Conservation (phyloP, 2,888 invertebrate genomes). For the Thumatha senex region DNA sequence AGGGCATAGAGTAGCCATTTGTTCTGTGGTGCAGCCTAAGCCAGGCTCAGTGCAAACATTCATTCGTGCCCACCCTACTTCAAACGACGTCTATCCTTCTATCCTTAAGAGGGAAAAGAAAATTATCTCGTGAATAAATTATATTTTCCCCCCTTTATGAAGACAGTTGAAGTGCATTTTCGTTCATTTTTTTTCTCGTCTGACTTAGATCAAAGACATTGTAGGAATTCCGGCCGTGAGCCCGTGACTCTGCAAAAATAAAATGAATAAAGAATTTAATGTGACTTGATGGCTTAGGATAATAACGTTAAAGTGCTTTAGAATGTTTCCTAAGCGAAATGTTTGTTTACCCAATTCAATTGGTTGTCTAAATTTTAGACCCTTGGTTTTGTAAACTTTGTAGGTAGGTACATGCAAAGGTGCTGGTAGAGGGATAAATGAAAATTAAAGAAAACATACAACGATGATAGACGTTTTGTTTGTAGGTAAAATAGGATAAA, state of each 20-base stretch:
- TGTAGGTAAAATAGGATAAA: too few relatives aligned
- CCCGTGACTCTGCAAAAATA: constrained; percentile 73
- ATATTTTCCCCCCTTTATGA: constrained; percentile 81
- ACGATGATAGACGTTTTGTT: too few relatives aligned
- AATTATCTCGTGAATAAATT: constrained; percentile 84
- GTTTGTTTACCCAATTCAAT: constrained; percentile 73
- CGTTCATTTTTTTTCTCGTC: constrained; percentile 71
- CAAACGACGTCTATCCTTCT: constrained; percentile 68
- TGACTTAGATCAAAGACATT: constrained; percentile 76
- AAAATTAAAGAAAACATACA: not conserved
- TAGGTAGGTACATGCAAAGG: not conserved
- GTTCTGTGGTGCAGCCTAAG: constrained; percentile 31
- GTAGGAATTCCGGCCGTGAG: constrained; percentile 66
- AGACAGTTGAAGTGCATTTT: constrained; percentile 82
- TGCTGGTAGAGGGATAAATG: not conserved
- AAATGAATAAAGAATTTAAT: constrained; percentile 80
- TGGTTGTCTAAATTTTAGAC: constrained; percentile 53
- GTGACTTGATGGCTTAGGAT: constrained; percentile 77
- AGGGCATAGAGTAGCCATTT: constrained; percentile 37
- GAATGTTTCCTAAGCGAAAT: constrained; percentile 62
- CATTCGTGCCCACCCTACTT: constrained; percentile 67
- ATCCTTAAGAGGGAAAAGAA: constrained; percentile 72
- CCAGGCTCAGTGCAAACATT: constrained; percentile 66
- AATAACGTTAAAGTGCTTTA: constrained; percentile 74
- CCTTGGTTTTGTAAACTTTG: constrained; percentile 29